Evolutionary conservation across 2,797 vertebrate species (phyloP).

Genomic region (Neostethus bicornis): DNA sequence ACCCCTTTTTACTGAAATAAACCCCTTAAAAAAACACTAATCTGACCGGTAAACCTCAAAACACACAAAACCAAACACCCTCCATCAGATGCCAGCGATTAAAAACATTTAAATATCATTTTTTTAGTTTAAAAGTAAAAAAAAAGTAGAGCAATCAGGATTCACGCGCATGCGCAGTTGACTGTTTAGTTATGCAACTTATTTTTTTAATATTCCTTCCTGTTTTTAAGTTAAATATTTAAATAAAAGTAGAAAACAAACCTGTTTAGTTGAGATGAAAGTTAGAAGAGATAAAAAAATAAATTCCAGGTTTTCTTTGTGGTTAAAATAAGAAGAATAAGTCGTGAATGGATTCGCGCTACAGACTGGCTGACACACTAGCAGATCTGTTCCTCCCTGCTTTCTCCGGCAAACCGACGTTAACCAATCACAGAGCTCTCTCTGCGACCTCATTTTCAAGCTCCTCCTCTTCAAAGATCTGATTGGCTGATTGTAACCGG

Average conservation of each 20-base stretch:
- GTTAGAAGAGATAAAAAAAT: no score
- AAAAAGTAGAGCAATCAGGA: conserved; percentile 51
- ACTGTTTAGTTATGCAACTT: conserved; percentile 65
- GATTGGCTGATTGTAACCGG: conserved; percentile 60
- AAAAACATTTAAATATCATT: not conserved
- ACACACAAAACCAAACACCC: rapidly evolving
- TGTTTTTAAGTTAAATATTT: not conserved
- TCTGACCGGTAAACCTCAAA: rapidly evolving
- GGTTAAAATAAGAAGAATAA: no score
- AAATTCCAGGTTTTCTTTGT: no score
- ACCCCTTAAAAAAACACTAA: rapidly evolving
- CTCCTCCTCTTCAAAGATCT: conserved; percentile 31
- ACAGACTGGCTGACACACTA: conserved; percentile 58
- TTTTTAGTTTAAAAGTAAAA: conserved; percentile 41
- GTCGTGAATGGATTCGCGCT: not conserved
- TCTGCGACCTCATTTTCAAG: conserved; percentile 73
- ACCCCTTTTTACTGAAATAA: conserved; percentile 9
- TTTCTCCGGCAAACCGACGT: not conserved
- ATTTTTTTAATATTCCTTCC: conserved; percentile 37
- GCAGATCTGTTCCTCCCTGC: conserved; percentile 33
- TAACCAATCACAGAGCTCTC: conserved; percentile 44
- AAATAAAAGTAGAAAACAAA: conserved; percentile 36
- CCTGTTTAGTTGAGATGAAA: conserved; percentile 42
- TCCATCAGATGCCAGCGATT: rapidly evolving
- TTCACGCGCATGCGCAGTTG: conserved; percentile 68